phyloP scores from a whole-genome alignment of 2,113 vertebrate genomes.

The Danionella cerebrum region DNA sequence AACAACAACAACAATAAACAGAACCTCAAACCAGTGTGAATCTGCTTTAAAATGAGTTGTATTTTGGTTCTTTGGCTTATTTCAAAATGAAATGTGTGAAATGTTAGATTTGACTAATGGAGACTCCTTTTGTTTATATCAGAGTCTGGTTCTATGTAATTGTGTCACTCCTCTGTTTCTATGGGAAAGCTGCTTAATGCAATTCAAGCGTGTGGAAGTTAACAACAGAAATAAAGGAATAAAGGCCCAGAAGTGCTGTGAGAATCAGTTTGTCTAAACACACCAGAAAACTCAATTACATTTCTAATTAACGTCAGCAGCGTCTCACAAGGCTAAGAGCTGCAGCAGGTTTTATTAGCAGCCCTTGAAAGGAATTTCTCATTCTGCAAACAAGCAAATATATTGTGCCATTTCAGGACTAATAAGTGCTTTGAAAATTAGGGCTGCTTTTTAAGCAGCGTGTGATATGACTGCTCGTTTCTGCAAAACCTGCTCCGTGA shows the following conservation, averaged over 20 bases:
- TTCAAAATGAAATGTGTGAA: too few species aligned
- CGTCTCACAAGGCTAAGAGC: conserved; percentile 47
- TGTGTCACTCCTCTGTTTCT: too few species aligned
- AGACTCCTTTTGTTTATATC: too few species aligned
- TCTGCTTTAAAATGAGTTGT: too few species aligned
- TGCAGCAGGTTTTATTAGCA: conserved; percentile 57
- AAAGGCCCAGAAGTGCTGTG: conserved; percentile 55
- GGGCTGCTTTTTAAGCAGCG: background rate
- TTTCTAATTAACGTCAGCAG: conserved; percentile 57
- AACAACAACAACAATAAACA: too few species aligned
- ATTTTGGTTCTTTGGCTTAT: too few species aligned
- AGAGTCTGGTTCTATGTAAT: too few species aligned
- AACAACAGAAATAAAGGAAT: conserved; percentile 57
- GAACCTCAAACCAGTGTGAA: too few species aligned
- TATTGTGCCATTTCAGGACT: background rate
- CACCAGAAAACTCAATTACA: conserved; percentile 60
- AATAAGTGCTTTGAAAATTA: background rate
- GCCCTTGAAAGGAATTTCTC: conserved; percentile 52
- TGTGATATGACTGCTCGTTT: background rate
- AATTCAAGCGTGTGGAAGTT: conserved; percentile 30
- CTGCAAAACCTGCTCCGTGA: background rate
- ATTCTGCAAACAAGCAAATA: conserved; percentile 32
- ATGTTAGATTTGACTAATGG: too few species aligned
- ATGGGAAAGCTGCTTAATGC: background rate
- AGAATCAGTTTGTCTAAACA: conserved; percentile 63